These are phyloP conservation scores for Pocillopora verrucosa DNA, from an alignment of 64 coral and sea anemone species.

Conservation along the genomic window DNA sequence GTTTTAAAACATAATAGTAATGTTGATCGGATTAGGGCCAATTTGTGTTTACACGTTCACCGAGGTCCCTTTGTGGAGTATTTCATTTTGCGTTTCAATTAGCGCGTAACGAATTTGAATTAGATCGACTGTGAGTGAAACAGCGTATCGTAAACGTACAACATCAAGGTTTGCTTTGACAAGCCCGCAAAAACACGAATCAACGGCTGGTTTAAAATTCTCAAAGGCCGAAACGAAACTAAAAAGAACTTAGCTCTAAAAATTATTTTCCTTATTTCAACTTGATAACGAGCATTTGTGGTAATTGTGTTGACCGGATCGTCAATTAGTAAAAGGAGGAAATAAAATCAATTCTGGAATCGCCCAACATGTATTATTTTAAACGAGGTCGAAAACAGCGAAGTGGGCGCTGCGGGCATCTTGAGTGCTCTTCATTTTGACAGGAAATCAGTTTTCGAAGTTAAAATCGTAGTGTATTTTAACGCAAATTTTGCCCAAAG, in stretches of 20 bases:
- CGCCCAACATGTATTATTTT: neutral
- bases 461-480: neutral
- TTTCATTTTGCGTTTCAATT: neutral
- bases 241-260: neutral
- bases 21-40: neutral
- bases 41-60: neutral
- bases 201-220: neutral
- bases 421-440: neutral
- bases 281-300: neutral
- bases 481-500: neutral
- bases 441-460: constrained; percentile 20
- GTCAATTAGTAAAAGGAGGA: neutral
- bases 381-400: neutral
- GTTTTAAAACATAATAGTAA: neutral
- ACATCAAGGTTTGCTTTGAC: no score
- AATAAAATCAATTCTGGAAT: neutral
- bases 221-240: neutral
- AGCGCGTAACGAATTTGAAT: neutral
- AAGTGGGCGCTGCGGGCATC: neutral
- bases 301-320: constrained; percentile 2
- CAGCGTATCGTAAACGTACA: no score
- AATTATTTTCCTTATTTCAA: neutral
- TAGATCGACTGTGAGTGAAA: neutral
- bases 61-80: neutral
- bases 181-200: no score